A percentile compares a stretch with the other conserved stretches of the same genome.
These are phyloP conservation scores for Ariopsis seemanni DNA, from an alignment of 2,113 vertebrate genomes.

Conservation along the genomic window DNA sequence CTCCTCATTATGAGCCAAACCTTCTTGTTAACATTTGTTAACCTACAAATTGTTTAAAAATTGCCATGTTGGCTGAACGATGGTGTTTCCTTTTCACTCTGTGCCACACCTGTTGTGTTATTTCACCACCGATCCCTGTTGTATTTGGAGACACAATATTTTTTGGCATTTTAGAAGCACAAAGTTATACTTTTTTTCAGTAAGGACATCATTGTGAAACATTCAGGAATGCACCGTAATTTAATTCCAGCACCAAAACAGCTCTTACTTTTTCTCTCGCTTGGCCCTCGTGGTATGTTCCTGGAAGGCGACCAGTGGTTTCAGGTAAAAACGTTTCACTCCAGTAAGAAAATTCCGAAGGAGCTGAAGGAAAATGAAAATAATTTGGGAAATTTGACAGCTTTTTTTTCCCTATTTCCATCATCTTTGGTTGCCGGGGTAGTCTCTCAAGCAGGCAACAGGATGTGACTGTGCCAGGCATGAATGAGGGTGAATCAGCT, in stretches of 20 bases:
- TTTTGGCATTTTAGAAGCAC: constrained; percentile 31
- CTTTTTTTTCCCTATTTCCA: constrained; percentile 54
- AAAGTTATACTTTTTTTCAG: constrained; percentile 25
- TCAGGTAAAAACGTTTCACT: constrained; percentile 62
- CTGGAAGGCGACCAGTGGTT: constrained; percentile 57
- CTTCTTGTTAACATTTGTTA: not conserved
- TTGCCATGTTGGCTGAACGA: not conserved
- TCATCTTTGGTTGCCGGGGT: constrained; percentile 48
- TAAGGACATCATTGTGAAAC: constrained; percentile 41
- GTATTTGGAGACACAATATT: constrained; percentile 26
- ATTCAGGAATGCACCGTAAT: constrained; percentile 59
- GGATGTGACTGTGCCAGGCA: constrained; percentile 59
- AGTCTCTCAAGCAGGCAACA: constrained; percentile 52
- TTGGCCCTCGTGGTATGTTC: constrained; percentile 55
- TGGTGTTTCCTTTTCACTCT: not conserved
- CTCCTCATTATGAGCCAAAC: constrained; percentile 11
- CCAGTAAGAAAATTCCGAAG: constrained; percentile 31
- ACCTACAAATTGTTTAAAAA: not conserved
- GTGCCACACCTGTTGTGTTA: not conserved
- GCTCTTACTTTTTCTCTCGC: constrained; percentile 45
- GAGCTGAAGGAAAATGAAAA: constrained; percentile 31
- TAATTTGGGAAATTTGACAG: constrained; percentile 43
- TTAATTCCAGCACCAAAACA: constrained; percentile 58
- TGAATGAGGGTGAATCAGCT: constrained; percentile 53
- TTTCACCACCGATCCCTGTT: not conserved